Evolutionary conservation across 2,113 vertebrate genomes (phyloP).

Genomic region (Phylloscopus trochiloides): DNA sequence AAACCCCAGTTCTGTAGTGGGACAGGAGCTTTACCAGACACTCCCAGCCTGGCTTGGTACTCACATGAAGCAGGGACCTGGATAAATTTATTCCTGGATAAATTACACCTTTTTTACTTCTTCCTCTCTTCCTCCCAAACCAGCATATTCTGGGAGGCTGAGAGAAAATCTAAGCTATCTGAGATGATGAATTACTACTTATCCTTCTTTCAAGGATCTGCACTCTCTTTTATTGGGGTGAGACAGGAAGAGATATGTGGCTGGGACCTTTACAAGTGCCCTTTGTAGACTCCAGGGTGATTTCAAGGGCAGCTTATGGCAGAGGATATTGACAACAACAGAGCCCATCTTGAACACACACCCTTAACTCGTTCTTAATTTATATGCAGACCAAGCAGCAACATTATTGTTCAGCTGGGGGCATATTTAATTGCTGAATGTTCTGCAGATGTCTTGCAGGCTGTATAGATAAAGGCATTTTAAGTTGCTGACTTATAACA

Average conservation of each 20-base stretch:
- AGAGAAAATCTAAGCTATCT: background rate
- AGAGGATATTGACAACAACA: slow-evolving; percentile 36
- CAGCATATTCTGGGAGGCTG: background rate
- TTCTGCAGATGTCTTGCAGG: slow-evolving; percentile 71
- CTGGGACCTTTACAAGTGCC: background rate
- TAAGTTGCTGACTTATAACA: slow-evolving; percentile 56
- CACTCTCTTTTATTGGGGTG: background rate
- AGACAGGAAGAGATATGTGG: background rate
- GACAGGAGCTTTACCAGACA: background rate
- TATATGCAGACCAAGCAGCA: slow-evolving; percentile 64
- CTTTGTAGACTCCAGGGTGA: background rate
- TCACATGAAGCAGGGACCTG: background rate
- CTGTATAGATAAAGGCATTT: slow-evolving; percentile 66
- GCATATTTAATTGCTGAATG: slow-evolving; percentile 73
- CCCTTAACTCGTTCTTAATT: slow-evolving; percentile 61
- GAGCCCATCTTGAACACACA: slow-evolving; percentile 17
- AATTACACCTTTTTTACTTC: background rate
- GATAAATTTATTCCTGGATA: background rate
- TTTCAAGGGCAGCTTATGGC: slow-evolving; percentile 6
- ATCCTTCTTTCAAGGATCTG: background rate
- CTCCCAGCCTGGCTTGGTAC: background rate
- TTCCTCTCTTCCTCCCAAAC: background rate
- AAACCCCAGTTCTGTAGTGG: background rate
- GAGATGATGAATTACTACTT: background rate
- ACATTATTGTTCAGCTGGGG: slow-evolving; percentile 69